A percentile compares a stretch with the other conserved stretches of the same genome.
Conservation (phyloP, 53 echinoderm and acorn worm genomes). For the Arbacia lixula region DNA sequence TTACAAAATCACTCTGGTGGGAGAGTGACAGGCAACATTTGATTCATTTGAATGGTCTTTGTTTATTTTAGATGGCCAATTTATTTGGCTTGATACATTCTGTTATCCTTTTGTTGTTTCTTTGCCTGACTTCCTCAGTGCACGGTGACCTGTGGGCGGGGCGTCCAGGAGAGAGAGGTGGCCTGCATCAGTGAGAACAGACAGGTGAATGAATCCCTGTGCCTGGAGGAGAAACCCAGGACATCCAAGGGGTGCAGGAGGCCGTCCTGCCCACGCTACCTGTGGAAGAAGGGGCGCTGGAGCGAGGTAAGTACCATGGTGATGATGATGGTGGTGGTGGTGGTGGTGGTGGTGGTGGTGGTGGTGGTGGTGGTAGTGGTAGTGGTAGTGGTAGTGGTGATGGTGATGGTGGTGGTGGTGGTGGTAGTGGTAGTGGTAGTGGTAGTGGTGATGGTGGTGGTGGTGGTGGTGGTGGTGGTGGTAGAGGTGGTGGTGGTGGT, state of each 20-base stretch:
- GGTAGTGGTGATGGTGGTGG: background rate
- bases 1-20: too few species aligned
- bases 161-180: slow-evolving; percentile 31
- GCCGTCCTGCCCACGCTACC: slow-evolving; percentile 40
- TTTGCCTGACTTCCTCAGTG: slow-evolving; percentile 52
- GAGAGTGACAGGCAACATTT: too few species aligned
- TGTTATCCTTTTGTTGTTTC: background rate
- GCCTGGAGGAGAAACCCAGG: slow-evolving; percentile 50
- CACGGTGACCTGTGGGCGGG: slow-evolving; percentile 73
- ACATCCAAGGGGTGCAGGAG: slow-evolving; percentile 47
- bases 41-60: too few species aligned
- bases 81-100: background rate
- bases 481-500: background rate
- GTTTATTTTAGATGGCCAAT: too few species aligned
- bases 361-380: background rate
- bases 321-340: background rate
- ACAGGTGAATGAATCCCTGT: background rate
- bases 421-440: background rate
- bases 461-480: background rate
- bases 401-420: background rate
- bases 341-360: background rate
- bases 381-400: background rate
- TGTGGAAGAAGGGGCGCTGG: slow-evolving; percentile 70
- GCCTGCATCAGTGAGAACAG: background rate
- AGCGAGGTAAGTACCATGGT: slow-evolving; percentile 39